These are phyloP conservation scores for Drosophila serrata DNA, from an alignment of 1,140 invertebrate species.

Conservation along the genomic window DNA sequence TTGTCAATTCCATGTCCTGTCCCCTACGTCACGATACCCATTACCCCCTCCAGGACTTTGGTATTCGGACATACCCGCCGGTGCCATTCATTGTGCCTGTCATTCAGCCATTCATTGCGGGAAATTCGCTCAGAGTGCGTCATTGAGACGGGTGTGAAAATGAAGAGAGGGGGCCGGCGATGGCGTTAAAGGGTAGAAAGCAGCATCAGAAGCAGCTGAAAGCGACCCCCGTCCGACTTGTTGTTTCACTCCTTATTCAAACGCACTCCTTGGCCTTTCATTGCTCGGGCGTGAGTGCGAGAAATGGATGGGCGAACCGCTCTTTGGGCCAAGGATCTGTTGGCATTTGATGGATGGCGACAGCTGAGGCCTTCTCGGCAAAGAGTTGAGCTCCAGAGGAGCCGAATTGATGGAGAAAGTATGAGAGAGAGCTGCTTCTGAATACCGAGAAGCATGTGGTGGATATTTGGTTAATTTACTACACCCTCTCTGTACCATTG, in stretches of 20 bases:
- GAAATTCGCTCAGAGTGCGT: constrained; percentile 36
- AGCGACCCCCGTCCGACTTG: constrained; percentile 22
- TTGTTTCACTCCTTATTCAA: constrained; percentile 30
- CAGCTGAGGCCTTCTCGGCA: constrained; percentile 29
- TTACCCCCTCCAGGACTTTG: constrained; percentile 28
- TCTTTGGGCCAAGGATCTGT: constrained; percentile 24
- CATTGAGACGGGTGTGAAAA: constrained; percentile 37
- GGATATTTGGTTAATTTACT: constrained; percentile 16
- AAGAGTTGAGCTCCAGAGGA: constrained; percentile 8
- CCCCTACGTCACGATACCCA: constrained; percentile 29
- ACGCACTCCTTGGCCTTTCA: constrained; percentile 41
- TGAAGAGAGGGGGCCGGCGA: not conserved
- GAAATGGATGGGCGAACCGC: constrained; percentile 34
- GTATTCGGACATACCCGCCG: constrained; percentile 20
- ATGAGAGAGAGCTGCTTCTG: not conserved
- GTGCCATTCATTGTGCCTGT: constrained; percentile 57
- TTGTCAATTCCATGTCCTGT: constrained; percentile 38
- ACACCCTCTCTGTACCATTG: not conserved
- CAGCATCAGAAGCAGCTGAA: constrained; percentile 12
- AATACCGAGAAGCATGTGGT: not conserved
- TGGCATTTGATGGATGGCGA: constrained; percentile 49
- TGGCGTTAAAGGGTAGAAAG: constrained; percentile 12
- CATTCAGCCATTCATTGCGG: constrained; percentile 48
- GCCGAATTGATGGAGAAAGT: constrained; percentile 10
- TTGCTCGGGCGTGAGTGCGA: constrained; percentile 45